Conservation (phyloP, 1,140 invertebrate species). For the Oedothorax gibbosus region DNA sequence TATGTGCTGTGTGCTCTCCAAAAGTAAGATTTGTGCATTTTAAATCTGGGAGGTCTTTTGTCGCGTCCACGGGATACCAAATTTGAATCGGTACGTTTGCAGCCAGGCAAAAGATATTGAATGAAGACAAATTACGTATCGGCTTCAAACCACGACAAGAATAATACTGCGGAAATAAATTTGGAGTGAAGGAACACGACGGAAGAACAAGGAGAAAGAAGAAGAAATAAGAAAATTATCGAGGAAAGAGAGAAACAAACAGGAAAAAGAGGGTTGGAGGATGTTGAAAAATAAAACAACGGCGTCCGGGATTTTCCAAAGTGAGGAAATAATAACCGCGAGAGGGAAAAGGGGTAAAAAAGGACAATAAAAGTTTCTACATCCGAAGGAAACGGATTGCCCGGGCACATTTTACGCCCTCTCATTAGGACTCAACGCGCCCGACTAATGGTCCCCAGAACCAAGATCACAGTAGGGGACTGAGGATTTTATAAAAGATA, state of each 20-base stretch:
- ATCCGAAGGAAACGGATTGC: constrained; percentile 7
- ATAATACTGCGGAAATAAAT: constrained; percentile 49
- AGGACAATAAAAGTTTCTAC: not conserved
- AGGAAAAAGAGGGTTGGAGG: not conserved
- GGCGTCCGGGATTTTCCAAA: constrained; percentile 36
- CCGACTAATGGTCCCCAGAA: constrained; percentile 2
- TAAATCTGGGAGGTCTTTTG: too few relatives aligned
- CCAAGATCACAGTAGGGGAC: not conserved
- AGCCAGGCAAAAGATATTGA: constrained; percentile 26
- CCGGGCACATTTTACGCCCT: constrained; percentile 2
- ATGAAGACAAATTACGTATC: constrained; percentile 54
- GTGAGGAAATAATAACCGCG: constrained; percentile 45
- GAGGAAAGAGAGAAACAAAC: not conserved
- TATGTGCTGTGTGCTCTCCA: too few relatives aligned
- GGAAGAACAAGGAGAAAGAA: constrained; percentile 12
- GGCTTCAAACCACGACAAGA: constrained; percentile 45
- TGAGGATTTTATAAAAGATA: too few relatives aligned
- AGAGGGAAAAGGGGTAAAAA: not conserved
- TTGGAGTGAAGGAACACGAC: constrained; percentile 43
- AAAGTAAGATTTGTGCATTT: too few relatives aligned
- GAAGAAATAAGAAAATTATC: constrained; percentile 29
- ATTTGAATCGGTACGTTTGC: not conserved
- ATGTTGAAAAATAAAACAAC: constrained; percentile 26
- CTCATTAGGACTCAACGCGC: constrained; percentile 31
- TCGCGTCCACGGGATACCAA: too few relatives aligned